phyloP scores from a whole-genome alignment of 1,140 invertebrate genomes.

The Drosophila asahinai region DNA sequence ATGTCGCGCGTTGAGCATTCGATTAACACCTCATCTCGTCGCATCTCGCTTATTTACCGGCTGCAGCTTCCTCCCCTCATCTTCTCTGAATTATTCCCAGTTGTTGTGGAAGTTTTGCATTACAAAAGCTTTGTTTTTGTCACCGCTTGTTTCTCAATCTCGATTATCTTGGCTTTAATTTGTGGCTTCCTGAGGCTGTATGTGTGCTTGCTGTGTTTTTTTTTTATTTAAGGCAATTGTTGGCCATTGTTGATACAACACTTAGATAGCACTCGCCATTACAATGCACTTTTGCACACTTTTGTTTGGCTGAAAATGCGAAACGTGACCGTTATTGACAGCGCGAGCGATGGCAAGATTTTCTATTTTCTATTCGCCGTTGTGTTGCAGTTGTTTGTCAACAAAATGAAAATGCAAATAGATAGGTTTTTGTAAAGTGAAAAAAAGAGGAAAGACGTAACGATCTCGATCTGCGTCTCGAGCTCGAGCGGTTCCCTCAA shows the following conservation, averaged over 20 bases:
- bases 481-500: not conserved
- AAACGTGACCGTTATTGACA: constrained; percentile 79
- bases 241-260: constrained; percentile 74
- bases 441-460: not conserved
- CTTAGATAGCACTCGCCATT: constrained; percentile 64
- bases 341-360: constrained; percentile 35
- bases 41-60: constrained; percentile 31
- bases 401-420: constrained; percentile 43
- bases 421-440: constrained; percentile 9
- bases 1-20: constrained; percentile 60
- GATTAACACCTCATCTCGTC: constrained; percentile 67
- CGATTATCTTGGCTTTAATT: constrained; percentile 82
- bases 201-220: constrained; percentile 16
- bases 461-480: not conserved
- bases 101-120: constrained; percentile 53
- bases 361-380: constrained; percentile 33
- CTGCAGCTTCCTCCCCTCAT: constrained; percentile 12
- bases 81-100: constrained; percentile 26
- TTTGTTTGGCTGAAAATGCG: constrained; percentile 51
- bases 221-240: constrained; percentile 59
- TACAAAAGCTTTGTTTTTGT: constrained; percentile 58
- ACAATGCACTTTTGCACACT: constrained; percentile 65
- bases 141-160: constrained; percentile 27
- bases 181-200: constrained; percentile 33
- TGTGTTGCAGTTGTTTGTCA: constrained; percentile 30